Conservation (phyloP, 64 coral and sea anemone genomes). For the Pachyseris speciosa region DNA sequence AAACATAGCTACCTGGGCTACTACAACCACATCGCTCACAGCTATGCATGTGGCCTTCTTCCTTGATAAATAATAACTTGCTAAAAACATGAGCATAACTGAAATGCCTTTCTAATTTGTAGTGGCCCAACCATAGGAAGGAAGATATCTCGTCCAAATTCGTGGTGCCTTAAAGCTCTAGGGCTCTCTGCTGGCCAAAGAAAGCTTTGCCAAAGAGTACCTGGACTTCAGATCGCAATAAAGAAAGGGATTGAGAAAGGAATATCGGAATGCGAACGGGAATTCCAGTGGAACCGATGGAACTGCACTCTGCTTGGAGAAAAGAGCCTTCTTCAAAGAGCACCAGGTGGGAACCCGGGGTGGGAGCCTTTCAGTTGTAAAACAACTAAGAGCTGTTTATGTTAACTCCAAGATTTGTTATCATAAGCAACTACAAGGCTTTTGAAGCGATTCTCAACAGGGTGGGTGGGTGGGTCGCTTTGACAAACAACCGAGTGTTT, state of each 20-base stretch:
- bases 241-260: slow-evolving; percentile 26
- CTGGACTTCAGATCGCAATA: slow-evolving; percentile 32
- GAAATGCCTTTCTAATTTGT: not conserved
- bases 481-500: not conserved
- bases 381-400: not conserved
- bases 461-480: not conserved
- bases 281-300: slow-evolving; percentile 25
- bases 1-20: too few species aligned
- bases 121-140: not conserved
- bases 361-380: not conserved
- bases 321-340: slow-evolving; percentile 7
- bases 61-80: too few species aligned
- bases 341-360: not conserved
- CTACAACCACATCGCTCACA: too few species aligned
- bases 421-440: not conserved
- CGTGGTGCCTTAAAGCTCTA: slow-evolving; percentile 4
- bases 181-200: slow-evolving; percentile 17
- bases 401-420: slow-evolving; percentile 21
- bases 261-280: slow-evolving; percentile 15
- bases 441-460: not conserved
- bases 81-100: too few species aligned
- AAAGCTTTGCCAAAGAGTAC: slow-evolving; percentile 16
- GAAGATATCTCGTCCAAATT: not conserved
- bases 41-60: not conserved
- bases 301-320: slow-evolving; percentile 8